Evolutionary conservation across 2,797 vertebrate species (phyloP).

Genomic region (Enteromius viviparus): DNA sequence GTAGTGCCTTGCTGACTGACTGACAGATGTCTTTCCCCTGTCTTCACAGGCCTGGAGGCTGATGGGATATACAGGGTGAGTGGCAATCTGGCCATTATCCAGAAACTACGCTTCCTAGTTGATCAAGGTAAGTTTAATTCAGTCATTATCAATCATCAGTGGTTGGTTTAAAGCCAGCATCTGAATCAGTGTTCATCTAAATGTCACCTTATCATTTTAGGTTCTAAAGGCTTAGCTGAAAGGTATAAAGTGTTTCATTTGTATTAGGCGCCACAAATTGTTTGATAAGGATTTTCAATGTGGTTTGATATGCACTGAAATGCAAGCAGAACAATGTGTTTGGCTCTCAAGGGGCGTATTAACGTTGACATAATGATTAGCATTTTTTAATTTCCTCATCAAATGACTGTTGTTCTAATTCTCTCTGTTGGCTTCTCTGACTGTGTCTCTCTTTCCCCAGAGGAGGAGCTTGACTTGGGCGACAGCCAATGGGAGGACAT

Average conservation of each 20-base stretch:
- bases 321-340: constrained; percentile 75
- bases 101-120: constrained; percentile 89
- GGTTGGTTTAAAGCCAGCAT: constrained; percentile 10
- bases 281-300: constrained; percentile 74
- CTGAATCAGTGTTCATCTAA: constrained; percentile 12
- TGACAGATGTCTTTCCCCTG: constrained; percentile 7
- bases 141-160: constrained; percentile 10
- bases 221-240: constrained; percentile 20
- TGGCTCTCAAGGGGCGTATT: constrained; percentile 87
- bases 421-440: constrained; percentile 48
- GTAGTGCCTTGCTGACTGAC: constrained; percentile 19
- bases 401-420: constrained; percentile 88
- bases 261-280: constrained; percentile 28
- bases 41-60: constrained; percentile 80
- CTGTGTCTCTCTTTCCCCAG: constrained; percentile 86
- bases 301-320: constrained; percentile 75
- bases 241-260: constrained; percentile 21
- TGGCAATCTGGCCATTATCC: constrained; percentile 88
- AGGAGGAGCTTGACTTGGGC: constrained; percentile 96
- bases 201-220: neutral
- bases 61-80: constrained; percentile 91
- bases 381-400: constrained; percentile 95
- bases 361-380: constrained; percentile 96
- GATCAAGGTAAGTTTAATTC: constrained; percentile 82
- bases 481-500: constrained; percentile 98